These are phyloP conservation scores for Papilio demoleus DNA, from an alignment of 2,888 invertebrate species.

Conservation along the genomic window DNA sequence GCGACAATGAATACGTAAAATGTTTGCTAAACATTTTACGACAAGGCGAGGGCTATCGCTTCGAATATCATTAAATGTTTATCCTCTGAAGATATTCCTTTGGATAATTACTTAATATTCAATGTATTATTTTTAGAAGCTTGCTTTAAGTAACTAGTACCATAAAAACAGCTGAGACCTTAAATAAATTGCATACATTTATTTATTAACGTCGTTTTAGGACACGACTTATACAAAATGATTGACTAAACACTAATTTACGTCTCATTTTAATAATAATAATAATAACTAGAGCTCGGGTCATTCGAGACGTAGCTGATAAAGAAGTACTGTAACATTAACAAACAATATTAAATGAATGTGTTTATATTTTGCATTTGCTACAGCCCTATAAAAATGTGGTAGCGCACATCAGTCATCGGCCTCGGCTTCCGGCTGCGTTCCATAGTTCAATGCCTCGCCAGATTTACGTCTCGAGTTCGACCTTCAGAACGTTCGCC, in stretches of 20 bases:
- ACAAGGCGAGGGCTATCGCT: constrained; percentile 43
- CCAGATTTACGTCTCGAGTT: constrained; percentile 57
- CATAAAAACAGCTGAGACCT: too few species aligned
- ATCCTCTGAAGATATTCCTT: neutral
- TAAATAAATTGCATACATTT: too few species aligned
- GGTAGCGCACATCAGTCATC: constrained; percentile 72
- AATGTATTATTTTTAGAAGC: neutral
- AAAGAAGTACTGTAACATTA: too few species aligned
- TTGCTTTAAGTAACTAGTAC: neutral
- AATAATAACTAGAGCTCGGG: too few species aligned
- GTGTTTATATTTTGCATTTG: neutral
- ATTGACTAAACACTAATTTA: too few species aligned
- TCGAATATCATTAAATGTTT: neutral
- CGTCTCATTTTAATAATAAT: too few species aligned
- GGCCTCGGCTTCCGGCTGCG: constrained; percentile 73
- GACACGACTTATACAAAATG: too few species aligned
- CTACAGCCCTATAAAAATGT: constrained; percentile 56
- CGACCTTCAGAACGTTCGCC: constrained; percentile 66
- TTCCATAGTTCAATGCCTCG: constrained; percentile 76
- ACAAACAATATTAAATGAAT: neutral
- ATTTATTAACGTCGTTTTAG: too few species aligned
- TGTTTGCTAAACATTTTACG: constrained; percentile 48
- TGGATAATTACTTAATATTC: neutral
- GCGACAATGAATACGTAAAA: constrained; percentile 46
- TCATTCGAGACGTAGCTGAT: too few species aligned